Conservation (phyloP, 1,140 invertebrate genomes). For the Meloidogyne floridensis region DNA sequence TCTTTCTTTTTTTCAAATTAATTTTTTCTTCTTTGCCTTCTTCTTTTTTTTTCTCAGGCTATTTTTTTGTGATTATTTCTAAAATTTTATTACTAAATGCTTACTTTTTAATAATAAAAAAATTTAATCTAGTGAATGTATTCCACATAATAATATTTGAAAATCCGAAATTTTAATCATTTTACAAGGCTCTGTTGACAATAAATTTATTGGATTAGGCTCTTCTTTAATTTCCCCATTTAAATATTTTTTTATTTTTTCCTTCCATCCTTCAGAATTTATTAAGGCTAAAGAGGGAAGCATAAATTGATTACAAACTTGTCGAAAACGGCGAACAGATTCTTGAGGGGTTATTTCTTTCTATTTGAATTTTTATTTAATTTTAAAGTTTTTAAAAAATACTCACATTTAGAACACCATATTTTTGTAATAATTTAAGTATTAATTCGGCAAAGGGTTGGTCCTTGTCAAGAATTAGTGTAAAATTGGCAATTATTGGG, state of each 20-base stretch:
- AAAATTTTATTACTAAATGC: slow-evolving; percentile 1
- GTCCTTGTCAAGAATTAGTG: slow-evolving; percentile 33
- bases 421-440: slow-evolving; percentile 33
- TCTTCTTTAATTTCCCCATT: slow-evolving; percentile 25
- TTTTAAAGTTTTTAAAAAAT: neutral
- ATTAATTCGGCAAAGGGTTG: slow-evolving; percentile 27
- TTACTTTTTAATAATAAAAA: neutral
- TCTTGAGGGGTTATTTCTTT: slow-evolving; percentile 16
- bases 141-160: slow-evolving; percentile 18
- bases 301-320: slow-evolving; percentile 41
- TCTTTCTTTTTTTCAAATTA: no score
- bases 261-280: slow-evolving; percentile 14
- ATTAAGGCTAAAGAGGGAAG: slow-evolving; percentile 34
- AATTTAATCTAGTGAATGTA: slow-evolving; percentile 27
- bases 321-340: slow-evolving; percentile 25
- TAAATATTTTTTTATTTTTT: slow-evolving; percentile 19
- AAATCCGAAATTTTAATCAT: slow-evolving; percentile 22
- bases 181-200: slow-evolving; percentile 21
- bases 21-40: neutral
- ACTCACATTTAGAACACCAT: slow-evolving; percentile 18
- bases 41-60: neutral
- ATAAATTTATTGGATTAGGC: slow-evolving; percentile 24
- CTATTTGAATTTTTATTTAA: neutral
- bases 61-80: neutral
- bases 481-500: slow-evolving; percentile 45